Evolutionary conservation across 1,140 invertebrate genomes (phyloP).

Genomic region (Whitmania pigra): DNA sequence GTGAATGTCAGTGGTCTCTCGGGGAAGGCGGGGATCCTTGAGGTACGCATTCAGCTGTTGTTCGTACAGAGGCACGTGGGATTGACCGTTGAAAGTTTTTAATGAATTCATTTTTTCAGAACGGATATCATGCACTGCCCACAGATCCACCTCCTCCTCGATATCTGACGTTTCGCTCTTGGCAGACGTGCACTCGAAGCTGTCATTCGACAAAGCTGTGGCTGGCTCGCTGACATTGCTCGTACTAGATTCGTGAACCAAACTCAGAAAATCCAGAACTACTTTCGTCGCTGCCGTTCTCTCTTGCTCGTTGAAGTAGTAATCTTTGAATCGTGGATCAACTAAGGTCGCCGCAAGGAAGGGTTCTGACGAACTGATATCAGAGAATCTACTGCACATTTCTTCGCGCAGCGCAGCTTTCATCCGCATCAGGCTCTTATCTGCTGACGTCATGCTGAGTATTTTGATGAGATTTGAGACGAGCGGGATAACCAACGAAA

Average conservation of each 20-base stretch:
- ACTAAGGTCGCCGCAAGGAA: not conserved
- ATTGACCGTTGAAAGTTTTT: not conserved
- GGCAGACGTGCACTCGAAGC: no score
- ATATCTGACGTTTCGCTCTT: no score
- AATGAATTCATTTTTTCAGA: not conserved
- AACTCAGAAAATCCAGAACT: not conserved
- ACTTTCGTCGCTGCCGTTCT: not conserved
- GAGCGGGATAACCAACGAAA: slow-evolving; percentile 6
- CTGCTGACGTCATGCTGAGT: not conserved
- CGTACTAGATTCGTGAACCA: not conserved
- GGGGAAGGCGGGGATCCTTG: not conserved
- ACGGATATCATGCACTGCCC: not conserved
- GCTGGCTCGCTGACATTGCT: not conserved
- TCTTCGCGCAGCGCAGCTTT: not conserved
- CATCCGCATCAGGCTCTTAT: not conserved
- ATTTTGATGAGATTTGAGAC: not conserved
- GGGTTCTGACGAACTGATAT: not conserved
- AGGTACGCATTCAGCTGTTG: not conserved
- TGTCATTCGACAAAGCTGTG: not conserved
- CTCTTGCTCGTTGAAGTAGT: not conserved
- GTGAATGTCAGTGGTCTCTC: not conserved
- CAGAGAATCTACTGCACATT: not conserved
- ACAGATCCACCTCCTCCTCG: no score
- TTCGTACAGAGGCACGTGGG: not conserved
- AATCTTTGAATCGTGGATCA: not conserved